Percentiles rank a stretch among this genome's conserved stretches.
These are phyloP conservation scores for Odobenus rosmarus DNA, from an alignment of 2,113 vertebrate genomes.

Conservation along the genomic window DNA sequence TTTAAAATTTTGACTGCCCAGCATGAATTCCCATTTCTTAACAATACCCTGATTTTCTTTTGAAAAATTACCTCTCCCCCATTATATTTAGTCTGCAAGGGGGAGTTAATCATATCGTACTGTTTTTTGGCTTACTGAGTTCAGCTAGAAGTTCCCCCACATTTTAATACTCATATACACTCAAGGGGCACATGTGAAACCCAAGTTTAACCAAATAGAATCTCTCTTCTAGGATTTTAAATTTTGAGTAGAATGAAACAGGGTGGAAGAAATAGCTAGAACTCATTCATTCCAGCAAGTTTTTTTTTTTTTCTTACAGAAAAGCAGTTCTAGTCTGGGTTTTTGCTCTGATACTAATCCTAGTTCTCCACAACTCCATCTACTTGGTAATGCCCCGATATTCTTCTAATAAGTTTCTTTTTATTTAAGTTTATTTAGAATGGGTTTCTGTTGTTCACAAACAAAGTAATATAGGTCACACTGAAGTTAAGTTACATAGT, in stretches of 20 bases:
- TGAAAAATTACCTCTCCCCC: neutral
- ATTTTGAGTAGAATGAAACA: neutral
- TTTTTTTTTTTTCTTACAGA: neutral
- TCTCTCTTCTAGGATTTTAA: neutral
- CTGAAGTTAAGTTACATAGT: neutral
- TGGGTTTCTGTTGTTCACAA: constrained; percentile 3
- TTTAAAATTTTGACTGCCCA: neutral
- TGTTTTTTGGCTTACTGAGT: neutral
- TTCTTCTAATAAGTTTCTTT: neutral
- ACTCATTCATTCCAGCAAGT: neutral
- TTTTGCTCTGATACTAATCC: neutral
- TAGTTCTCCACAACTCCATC: neutral
- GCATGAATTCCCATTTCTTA: constrained; percentile 12
- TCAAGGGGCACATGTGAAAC: neutral
- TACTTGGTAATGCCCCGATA: neutral
- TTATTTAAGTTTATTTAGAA: neutral
- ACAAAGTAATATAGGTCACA: neutral
- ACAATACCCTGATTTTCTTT: neutral
- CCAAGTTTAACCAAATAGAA: neutral
- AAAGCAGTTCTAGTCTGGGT: neutral
- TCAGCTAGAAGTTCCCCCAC: neutral
- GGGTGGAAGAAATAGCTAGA: neutral
- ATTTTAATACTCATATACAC: neutral
- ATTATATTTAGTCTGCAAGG: neutral
- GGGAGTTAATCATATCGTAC: neutral